These are phyloP conservation scores for Acanthurus lineatus DNA, from an alignment of 2,797 vertebrate species.

Conservation along the genomic window DNA sequence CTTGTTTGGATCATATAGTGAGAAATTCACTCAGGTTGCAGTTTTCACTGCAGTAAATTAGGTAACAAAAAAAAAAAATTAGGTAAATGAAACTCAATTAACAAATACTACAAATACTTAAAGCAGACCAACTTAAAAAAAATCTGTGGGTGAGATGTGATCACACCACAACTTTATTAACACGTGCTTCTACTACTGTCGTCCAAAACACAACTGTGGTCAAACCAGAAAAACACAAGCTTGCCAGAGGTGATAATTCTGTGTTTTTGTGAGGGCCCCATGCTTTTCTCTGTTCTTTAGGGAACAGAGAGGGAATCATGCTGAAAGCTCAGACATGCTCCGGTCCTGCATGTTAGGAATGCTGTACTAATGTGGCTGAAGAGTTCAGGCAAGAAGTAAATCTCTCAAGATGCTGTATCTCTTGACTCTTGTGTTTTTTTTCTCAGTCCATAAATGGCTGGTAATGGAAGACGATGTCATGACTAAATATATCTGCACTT, in stretches of 20 bases:
- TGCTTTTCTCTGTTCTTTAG: slow-evolving; percentile 5
- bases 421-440: slow-evolving; percentile 41
- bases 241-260: slow-evolving; percentile 6
- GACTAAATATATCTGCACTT: slow-evolving; percentile 63
- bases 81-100: slow-evolving; percentile 9
- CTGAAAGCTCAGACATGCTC: slow-evolving; percentile 13
- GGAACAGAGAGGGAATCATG: slow-evolving; percentile 6
- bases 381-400: slow-evolving; percentile 44
- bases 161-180: neutral
- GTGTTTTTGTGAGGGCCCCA: neutral
- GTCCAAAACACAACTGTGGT: slow-evolving; percentile 34
- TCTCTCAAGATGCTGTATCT: slow-evolving; percentile 44
- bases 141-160: slow-evolving; percentile 25
- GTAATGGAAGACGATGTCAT: slow-evolving; percentile 44
- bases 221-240: slow-evolving; percentile 25
- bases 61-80: slow-evolving; percentile 14
- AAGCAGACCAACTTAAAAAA: slow-evolving; percentile 1
- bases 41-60: slow-evolving; percentile 3
- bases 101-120: slow-evolving; percentile 5
- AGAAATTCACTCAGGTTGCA: neutral
- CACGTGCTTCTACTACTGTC: slow-evolving; percentile 1
- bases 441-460: slow-evolving; percentile 59
- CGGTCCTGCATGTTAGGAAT: neutral
- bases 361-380: slow-evolving; percentile 21
- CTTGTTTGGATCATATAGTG: neutral